A percentile compares a stretch with the other conserved stretches of the same genome.
These are phyloP conservation scores for Petrocephalus sullivani DNA, from an alignment of 2,797 vertebrate genomes.

Conservation along the genomic window DNA sequence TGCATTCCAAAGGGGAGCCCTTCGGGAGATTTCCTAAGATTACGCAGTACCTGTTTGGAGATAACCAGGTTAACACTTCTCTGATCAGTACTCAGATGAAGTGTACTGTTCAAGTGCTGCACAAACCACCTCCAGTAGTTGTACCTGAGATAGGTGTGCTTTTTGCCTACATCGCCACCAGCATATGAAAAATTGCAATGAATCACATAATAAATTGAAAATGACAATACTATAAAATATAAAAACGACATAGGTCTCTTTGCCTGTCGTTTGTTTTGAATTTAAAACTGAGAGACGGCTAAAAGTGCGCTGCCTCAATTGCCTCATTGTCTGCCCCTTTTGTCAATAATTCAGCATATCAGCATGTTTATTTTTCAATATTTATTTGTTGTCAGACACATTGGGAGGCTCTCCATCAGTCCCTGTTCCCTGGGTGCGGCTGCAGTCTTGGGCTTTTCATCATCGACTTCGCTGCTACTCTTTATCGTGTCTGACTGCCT, in stretches of 20 bases:
- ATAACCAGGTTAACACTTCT: neutral
- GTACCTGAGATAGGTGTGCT: neutral
- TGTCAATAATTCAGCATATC: constrained; percentile 59
- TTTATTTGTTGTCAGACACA: constrained; percentile 68
- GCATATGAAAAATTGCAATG: neutral
- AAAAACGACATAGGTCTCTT: neutral
- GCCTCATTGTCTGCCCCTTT: constrained; percentile 43
- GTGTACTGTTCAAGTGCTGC: neutral
- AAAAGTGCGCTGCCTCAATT: constrained; percentile 18
- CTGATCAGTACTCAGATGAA: neutral
- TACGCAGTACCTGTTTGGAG: neutral
- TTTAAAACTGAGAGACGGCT: neutral
- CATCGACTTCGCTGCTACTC: neutral
- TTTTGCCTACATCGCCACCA: neutral
- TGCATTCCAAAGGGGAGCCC: neutral
- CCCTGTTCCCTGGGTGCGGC: constrained; percentile 47
- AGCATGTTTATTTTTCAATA: constrained; percentile 66
- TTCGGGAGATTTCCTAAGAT: neutral
- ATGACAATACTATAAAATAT: neutral
- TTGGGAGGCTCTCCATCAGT: constrained; percentile 67
- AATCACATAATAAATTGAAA: neutral
- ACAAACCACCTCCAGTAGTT: neutral
- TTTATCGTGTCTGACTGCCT: neutral
- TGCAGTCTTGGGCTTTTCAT: neutral
- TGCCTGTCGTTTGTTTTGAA: constrained; percentile 1